Evolutionary conservation across 2,888 invertebrate genomes (phyloP).

Genomic region (Apoda limacodes): DNA sequence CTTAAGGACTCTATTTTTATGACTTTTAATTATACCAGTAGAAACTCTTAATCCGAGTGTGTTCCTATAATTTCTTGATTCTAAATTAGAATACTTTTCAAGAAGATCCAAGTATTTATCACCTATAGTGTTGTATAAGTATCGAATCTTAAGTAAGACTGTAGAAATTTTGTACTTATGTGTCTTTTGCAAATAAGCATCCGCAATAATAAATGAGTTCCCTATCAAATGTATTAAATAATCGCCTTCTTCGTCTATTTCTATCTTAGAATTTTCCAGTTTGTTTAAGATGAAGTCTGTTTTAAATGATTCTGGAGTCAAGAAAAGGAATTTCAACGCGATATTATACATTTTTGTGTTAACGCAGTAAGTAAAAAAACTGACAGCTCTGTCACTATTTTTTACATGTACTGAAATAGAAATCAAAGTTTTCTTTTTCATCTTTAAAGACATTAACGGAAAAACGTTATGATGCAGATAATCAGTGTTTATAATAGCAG

Average conservation of each 20-base stretch:
- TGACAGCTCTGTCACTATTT: background rate
- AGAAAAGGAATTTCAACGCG: background rate
- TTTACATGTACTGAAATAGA: no score
- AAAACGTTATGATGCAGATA: slow-evolving; percentile 36
- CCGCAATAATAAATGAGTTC: slow-evolving; percentile 28
- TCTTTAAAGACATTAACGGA: slow-evolving; percentile 38
- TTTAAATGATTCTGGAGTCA: slow-evolving; percentile 33
- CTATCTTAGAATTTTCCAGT: slow-evolving; percentile 1
- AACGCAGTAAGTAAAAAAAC: background rate
- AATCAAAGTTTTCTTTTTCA: slow-evolving; percentile 37
- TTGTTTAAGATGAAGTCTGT: slow-evolving; percentile 23
- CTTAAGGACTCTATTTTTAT: slow-evolving; percentile 31
- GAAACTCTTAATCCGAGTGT: slow-evolving; percentile 29
- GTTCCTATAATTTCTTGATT: background rate
- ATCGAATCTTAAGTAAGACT: slow-evolving; percentile 17
- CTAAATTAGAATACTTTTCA: slow-evolving; percentile 22
- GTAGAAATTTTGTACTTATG: background rate
- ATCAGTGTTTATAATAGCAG: slow-evolving; percentile 34
- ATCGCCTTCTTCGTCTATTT: slow-evolving; percentile 5
- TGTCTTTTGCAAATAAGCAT: slow-evolving; percentile 17
- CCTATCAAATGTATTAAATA: slow-evolving; percentile 28
- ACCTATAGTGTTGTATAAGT: slow-evolving; percentile 27
- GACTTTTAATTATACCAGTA: slow-evolving; percentile 28
- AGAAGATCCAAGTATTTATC: slow-evolving; percentile 32
- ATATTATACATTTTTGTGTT: background rate